Conservation (phyloP, 2,888 invertebrate species). For the Apamea monoglypha region DNA sequence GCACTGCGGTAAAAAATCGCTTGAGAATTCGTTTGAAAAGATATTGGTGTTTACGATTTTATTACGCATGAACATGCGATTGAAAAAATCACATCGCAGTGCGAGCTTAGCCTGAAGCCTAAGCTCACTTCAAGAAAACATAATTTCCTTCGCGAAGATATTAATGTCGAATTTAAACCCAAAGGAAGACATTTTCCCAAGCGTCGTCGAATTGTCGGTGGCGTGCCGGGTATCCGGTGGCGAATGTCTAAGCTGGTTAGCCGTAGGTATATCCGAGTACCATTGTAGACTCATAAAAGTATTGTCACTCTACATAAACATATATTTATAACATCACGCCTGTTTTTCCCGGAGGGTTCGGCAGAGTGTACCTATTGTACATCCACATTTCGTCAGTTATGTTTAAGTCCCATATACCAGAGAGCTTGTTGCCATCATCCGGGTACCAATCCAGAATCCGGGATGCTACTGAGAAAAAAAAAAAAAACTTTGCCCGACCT, state of each 20-base stretch:
- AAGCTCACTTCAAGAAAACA: not conserved
- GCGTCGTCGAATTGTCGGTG: not conserved
- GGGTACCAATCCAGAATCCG: not conserved
- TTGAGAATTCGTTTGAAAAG: not conserved
- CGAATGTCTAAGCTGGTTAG: not conserved
- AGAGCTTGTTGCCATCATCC: not conserved
- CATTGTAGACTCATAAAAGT: not conserved
- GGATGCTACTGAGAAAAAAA: no score
- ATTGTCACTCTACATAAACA: not conserved
- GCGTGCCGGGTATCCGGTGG: not conserved
- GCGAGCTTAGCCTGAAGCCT: not conserved
- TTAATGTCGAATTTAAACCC: not conserved
- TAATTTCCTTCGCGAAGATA: not conserved
- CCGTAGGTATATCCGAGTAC: not conserved
- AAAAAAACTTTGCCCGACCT: no score
- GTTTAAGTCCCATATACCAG: no score
- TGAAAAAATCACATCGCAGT: not conserved
- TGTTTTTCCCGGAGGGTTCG: not conserved
- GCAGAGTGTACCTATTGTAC: not conserved
- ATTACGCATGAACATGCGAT: not conserved
- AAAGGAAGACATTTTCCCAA: no score
- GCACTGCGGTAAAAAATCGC: not conserved
- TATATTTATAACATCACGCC: not conserved
- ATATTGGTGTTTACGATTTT: not conserved
- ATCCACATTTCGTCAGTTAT: no score